A percentile compares a stretch with the other conserved stretches of the same genome.
phyloP scores from a whole-genome alignment of 1,140 invertebrate genomes.

The Drosophila willistoni region DNA sequence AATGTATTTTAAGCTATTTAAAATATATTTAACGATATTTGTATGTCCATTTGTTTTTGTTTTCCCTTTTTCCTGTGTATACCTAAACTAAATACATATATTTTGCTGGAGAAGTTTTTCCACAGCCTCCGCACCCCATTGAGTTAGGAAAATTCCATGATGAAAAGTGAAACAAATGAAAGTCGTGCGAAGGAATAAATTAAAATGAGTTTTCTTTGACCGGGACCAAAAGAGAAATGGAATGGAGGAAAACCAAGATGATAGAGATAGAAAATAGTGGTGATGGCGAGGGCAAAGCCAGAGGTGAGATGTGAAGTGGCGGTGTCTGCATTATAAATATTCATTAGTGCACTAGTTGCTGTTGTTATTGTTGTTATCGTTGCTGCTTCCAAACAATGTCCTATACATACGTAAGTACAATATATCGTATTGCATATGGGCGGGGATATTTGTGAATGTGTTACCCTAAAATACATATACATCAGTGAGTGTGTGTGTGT shows the following conservation, averaged over 20 bases:
- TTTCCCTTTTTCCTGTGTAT: not conserved
- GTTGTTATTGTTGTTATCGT: conserved; percentile 9
- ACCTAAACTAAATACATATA: not conserved
- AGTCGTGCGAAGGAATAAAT: conserved; percentile 74
- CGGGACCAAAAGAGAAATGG: conserved; percentile 16
- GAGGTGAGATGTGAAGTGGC: not conserved
- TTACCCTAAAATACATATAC: not conserved
- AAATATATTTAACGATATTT: too few species aligned
- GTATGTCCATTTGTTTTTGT: too few species aligned
- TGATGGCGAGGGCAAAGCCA: not conserved
- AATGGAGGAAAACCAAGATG: not conserved
- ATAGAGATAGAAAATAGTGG: not conserved
- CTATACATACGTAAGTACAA: conserved; percentile 15
- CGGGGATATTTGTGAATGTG: conserved; percentile 1
- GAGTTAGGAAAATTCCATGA: conserved; percentile 49
- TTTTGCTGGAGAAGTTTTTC: conserved; percentile 27
- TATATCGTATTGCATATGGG: conserved; percentile 12
- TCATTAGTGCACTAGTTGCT: conserved; percentile 64
- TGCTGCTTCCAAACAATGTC: conserved; percentile 4
- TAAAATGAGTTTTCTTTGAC: conserved; percentile 64
- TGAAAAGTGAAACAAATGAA: conserved; percentile 75
- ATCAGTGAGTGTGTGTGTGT: not conserved
- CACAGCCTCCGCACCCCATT: not conserved
- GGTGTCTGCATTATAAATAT: conserved; percentile 60
- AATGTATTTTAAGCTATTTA: too few species aligned